Evolutionary conservation across 2,888 invertebrate genomes (phyloP).

Genomic region (Napeogenes inachia): DNA sequence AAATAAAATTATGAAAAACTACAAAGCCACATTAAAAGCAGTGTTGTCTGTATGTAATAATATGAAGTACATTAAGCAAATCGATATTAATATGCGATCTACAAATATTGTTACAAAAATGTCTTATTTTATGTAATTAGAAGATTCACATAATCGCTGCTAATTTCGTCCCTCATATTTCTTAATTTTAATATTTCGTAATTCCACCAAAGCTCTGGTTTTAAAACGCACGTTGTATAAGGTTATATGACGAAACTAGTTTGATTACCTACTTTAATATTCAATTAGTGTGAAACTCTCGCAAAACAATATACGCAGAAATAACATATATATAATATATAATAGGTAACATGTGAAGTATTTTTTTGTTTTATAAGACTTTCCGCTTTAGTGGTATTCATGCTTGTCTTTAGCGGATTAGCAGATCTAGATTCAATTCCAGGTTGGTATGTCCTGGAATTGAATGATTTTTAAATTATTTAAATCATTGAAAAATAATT

Average conservation of each 20-base stretch:
- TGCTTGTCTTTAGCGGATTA: no score
- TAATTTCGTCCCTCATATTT: conserved; percentile 20
- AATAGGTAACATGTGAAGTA: no score
- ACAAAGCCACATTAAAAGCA: no score
- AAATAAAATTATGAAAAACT: no score
- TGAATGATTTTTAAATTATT: no score
- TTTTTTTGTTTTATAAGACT: no score
- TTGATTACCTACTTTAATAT: conserved; percentile 14
- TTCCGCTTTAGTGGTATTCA: no score
- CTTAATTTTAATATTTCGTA: conserved; percentile 21
- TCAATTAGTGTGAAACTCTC: conserved; percentile 8
- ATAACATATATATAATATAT: no score
- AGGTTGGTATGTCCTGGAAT: no score
- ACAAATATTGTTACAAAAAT: not conserved
- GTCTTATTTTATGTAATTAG: not conserved
- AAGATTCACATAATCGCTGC: conserved; percentile 10
- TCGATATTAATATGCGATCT: not conserved
- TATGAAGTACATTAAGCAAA: not conserved
- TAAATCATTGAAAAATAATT: no score
- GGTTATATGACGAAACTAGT: conserved; percentile 11
- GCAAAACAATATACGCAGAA: not conserved
- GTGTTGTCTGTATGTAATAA: no score
- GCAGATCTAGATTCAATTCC: no score
- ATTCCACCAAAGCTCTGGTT: conserved; percentile 22
- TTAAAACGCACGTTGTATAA: conserved; percentile 22